These are phyloP conservation scores for Entelurus aequoreus DNA, from an alignment of 2,113 vertebrate species.

Conservation along the genomic window DNA sequence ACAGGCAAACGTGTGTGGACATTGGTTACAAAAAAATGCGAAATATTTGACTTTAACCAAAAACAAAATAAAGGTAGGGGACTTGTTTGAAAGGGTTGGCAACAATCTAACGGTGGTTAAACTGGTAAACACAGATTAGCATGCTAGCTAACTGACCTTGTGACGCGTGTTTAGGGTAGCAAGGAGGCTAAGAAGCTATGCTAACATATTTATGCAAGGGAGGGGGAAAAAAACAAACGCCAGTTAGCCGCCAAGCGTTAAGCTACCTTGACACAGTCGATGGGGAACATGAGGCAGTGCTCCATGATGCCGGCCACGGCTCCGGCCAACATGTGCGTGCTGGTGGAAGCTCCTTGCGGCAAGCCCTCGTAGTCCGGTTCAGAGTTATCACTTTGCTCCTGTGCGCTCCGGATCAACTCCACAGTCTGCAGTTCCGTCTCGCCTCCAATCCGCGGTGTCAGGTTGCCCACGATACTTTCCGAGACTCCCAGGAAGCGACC, in stretches of 20 bases:
- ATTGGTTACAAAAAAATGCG: constrained; percentile 8
- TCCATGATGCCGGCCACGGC: constrained; percentile 95
- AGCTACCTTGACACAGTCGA: constrained; percentile 98
- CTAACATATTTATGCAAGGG: constrained; percentile 19
- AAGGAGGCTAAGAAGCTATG: constrained; percentile 47
- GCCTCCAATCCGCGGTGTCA: constrained; percentile 61
- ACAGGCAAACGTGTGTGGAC: neutral
- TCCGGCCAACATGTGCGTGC: constrained; percentile 94
- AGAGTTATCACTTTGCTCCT: constrained; percentile 60
- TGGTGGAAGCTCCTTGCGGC: constrained; percentile 87
- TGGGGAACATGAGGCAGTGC: constrained; percentile 94
- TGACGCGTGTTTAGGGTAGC: constrained; percentile 51
- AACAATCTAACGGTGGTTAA: neutral
- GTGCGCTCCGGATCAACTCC: constrained; percentile 30
- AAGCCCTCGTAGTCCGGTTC: constrained; percentile 86
- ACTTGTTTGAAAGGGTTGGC: neutral
- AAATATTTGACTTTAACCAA: neutral
- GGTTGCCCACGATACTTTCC: constrained; percentile 69
- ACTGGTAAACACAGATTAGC: neutral
- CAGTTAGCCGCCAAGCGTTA: constrained; percentile 7
- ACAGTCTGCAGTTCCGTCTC: constrained; percentile 59
- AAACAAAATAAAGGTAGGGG: neutral
- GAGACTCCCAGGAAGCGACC: constrained; percentile 72
- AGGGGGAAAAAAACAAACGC: neutral
- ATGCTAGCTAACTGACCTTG: constrained; percentile 63